Conservation (phyloP, 2,888 invertebrate genomes). For the Agrilus mali region DNA sequence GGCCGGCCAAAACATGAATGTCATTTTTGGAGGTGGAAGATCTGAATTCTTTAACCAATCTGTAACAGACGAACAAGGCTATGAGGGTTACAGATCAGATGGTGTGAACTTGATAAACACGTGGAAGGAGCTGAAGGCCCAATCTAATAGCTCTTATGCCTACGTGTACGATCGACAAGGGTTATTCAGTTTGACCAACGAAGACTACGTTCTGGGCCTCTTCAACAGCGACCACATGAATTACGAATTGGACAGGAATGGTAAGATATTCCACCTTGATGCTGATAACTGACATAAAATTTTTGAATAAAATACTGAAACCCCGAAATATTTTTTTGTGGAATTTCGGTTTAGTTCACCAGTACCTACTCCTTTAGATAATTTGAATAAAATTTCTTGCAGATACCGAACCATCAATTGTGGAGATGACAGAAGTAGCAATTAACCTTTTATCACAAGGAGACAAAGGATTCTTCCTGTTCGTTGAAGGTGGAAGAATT, state of each 20-base stretch:
- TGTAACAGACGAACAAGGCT: slow-evolving; percentile 39
- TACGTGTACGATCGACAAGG: slow-evolving; percentile 46
- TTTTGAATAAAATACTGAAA: too few relatives aligned
- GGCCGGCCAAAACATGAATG: slow-evolving; percentile 58
- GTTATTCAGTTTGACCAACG: slow-evolving; percentile 33
- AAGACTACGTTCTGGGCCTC: too few relatives aligned
- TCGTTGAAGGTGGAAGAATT: slow-evolving; percentile 62
- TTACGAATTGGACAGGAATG: too few relatives aligned
- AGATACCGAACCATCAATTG: slow-evolving; percentile 49
- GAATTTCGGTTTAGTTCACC: too few relatives aligned
- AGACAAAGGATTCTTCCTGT: slow-evolving; percentile 56
- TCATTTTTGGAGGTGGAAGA: slow-evolving; percentile 67
- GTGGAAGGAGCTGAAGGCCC: slow-evolving; percentile 46
- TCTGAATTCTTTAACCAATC: slow-evolving; percentile 44
- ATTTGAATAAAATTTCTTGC: slow-evolving; percentile 2
- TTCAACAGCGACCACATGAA: too few relatives aligned
- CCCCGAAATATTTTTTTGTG: too few relatives aligned
- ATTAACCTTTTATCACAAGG: slow-evolving; percentile 52
- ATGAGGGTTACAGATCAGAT: slow-evolving; percentile 47
- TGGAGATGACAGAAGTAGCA: slow-evolving; percentile 65
- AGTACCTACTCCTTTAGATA: too few relatives aligned
- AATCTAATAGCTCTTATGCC: slow-evolving; percentile 21
- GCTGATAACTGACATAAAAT: too few relatives aligned
- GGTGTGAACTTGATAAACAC: slow-evolving; percentile 50
- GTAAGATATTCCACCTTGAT: too few relatives aligned